Conservation (phyloP, 2,888 invertebrate genomes). For the Lepidonotus clava region DNA sequence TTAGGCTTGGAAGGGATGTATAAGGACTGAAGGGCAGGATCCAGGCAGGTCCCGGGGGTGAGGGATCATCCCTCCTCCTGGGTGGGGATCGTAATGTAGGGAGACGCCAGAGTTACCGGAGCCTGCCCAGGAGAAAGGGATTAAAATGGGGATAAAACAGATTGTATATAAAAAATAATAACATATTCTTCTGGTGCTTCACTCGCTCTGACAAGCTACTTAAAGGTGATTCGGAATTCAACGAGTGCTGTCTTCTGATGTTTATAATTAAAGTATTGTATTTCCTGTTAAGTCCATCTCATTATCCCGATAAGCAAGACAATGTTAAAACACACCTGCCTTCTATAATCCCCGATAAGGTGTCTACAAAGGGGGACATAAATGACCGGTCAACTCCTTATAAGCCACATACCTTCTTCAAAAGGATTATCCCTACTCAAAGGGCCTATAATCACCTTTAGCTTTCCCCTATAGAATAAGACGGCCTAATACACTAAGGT, state of each 20-base stretch:
- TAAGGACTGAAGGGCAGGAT: neutral
- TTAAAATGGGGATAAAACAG: conserved; percentile 4
- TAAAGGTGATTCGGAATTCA: neutral
- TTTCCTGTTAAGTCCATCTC: conserved; percentile 45
- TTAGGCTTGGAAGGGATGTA: neutral
- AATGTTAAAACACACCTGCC: neutral
- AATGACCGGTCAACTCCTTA: neutral
- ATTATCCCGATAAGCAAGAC: conserved; percentile 22
- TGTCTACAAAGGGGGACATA: neutral
- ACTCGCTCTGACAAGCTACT: conserved; percentile 23
- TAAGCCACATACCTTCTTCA: neutral
- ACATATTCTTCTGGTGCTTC: neutral
- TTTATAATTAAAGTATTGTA: conserved; percentile 47
- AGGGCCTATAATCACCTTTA: neutral
- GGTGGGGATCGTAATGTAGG: neutral
- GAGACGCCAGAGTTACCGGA: conserved; percentile 2
- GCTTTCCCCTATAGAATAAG: neutral
- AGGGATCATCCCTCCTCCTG: neutral
- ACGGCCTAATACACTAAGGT: neutral
- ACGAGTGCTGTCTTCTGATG: conserved; percentile 27
- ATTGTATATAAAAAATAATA: conserved; percentile 15
- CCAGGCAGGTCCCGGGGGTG: conserved; percentile 4
- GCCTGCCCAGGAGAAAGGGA: conserved; percentile 42
- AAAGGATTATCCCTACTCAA: conserved; percentile 17
- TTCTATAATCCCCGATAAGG: neutral